These are phyloP conservation scores for Xiphorhynchus erythropygius DNA, from an alignment of 2,797 vertebrate species.

Conservation along the genomic window DNA sequence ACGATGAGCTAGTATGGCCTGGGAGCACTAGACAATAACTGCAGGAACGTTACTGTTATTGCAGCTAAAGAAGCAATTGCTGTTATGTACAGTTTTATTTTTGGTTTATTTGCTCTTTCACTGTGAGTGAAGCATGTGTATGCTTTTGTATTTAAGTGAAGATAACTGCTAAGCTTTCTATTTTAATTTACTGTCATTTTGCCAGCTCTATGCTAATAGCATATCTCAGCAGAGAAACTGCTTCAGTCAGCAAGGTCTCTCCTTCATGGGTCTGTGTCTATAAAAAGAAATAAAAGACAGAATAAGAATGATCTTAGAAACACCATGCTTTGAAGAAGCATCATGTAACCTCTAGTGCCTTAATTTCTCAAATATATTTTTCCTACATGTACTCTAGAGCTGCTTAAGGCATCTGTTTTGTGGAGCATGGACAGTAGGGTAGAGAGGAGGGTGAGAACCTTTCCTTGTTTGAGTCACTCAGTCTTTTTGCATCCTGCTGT, in stretches of 20 bases:
- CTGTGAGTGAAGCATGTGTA: not conserved
- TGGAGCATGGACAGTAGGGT: not conserved
- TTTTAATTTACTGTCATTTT: not conserved
- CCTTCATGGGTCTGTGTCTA: not conserved
- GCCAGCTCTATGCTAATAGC: not conserved
- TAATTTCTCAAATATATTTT: not conserved
- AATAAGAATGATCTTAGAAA: not conserved
- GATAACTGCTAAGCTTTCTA: not conserved
- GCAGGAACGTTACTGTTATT: not conserved
- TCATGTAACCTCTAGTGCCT: not conserved
- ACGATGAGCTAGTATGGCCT: not conserved
- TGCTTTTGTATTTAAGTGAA: not conserved
- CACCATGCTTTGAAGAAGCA: not conserved
- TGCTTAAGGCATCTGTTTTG: not conserved
- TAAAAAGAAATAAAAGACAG: not conserved
- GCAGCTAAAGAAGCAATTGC: not conserved
- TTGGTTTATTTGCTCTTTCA: not conserved
- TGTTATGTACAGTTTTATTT: not conserved
- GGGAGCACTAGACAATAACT: not conserved
- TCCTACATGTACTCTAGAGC: fast-evolving
- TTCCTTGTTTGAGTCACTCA: not conserved
- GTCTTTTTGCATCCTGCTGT: not conserved
- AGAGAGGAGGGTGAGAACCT: not conserved
- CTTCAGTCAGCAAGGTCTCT: conserved; percentile 15
- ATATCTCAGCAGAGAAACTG: not conserved